Conservation (phyloP, 2,888 invertebrate genomes). For the Coenonympha arcania region DNA sequence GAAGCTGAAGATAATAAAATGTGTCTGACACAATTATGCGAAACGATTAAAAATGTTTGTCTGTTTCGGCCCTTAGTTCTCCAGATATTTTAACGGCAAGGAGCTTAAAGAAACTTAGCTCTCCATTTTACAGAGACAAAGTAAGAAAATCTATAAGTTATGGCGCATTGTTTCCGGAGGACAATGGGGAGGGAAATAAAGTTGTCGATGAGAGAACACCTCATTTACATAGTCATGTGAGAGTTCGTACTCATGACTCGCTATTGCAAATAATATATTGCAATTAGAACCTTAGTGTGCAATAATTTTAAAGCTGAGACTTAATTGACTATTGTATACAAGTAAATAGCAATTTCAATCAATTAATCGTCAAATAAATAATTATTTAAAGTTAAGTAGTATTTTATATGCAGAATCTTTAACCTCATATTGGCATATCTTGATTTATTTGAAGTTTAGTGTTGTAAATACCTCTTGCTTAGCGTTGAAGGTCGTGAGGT, state of each 20-base stretch:
- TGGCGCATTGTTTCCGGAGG: conserved; percentile 26
- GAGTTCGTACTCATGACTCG: conserved; percentile 14
- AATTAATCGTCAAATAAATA: too few species aligned
- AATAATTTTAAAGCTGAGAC: too few species aligned
- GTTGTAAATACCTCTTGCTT: too few species aligned
- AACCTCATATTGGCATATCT: too few species aligned
- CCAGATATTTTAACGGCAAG: conserved; percentile 22
- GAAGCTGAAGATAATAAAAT: too few species aligned
- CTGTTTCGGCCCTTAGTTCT: neutral
- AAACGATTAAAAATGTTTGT: neutral
- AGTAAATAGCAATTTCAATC: too few species aligned
- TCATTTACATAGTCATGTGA: conserved; percentile 22
- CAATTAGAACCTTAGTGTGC: conserved; percentile 2
- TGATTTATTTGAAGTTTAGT: too few species aligned
- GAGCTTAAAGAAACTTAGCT: conserved; percentile 22
- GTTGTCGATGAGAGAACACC: conserved; percentile 19
- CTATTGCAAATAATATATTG: conserved; percentile 4
- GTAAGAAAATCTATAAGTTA: conserved; percentile 31
- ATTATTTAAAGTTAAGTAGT: too few species aligned
- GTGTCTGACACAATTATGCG: neutral
- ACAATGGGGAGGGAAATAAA: conserved; percentile 25
- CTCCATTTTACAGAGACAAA: conserved; percentile 24
- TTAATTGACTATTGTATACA: too few species aligned
- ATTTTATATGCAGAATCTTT: too few species aligned
- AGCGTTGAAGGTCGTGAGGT: too few species aligned